Conservation (phyloP, 2,888 invertebrate species). For the Meteorus cinctellus region DNA sequence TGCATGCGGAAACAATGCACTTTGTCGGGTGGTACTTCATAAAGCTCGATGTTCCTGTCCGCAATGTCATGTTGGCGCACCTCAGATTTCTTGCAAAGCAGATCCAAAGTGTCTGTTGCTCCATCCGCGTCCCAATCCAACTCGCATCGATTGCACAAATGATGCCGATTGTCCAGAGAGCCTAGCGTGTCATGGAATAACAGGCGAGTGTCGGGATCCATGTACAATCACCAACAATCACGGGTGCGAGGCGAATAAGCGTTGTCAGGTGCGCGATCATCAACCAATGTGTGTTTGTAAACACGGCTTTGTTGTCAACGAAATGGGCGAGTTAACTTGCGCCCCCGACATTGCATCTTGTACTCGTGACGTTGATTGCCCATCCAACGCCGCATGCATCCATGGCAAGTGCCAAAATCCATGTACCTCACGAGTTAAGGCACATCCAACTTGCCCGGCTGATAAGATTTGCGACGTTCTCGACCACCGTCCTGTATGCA, state of each 20-base stretch:
- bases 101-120: conserved; percentile 85
- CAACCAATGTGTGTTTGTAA: conserved; percentile 91
- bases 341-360: conserved; percentile 89
- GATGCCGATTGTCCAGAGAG: conserved; percentile 84
- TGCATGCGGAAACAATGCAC: conserved; percentile 91
- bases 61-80: conserved; percentile 89
- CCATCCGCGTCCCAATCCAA: conserved; percentile 76
- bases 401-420: conserved; percentile 91
- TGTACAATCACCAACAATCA: conserved; percentile 79
- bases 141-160: conserved; percentile 78
- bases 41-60: conserved; percentile 91
- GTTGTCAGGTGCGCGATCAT: conserved; percentile 91
- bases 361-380: conserved; percentile 86
- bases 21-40: conserved; percentile 89
- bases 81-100: conserved; percentile 84
- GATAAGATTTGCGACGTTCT: conserved; percentile 91
- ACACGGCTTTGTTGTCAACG: conserved; percentile 90
- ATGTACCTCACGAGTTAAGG: conserved; percentile 80
- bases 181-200: conserved; percentile 81
- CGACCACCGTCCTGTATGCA: conserved; percentile 90
- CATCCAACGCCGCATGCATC: conserved; percentile 89
- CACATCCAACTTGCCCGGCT: conserved; percentile 79
- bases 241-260: conserved; percentile 87
- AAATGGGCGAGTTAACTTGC: conserved; percentile 89
- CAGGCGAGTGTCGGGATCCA: conserved; percentile 87